phyloP scores from a whole-genome alignment of 1,140 invertebrate species.

The Rhopalosiphum padi region DNA sequence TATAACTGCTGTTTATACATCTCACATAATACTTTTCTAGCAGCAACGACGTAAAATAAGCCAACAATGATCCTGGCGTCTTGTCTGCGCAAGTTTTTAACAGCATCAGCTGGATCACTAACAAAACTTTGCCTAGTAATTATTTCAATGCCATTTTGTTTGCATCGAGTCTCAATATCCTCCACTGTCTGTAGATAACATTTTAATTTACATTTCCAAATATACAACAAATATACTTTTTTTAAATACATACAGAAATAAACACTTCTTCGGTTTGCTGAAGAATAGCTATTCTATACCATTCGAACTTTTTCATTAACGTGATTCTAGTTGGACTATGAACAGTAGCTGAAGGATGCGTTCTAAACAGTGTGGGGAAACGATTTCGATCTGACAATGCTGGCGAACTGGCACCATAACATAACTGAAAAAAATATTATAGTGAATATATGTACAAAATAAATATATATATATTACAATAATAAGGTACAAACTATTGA shows the following conservation, averaged over 20 bases:
- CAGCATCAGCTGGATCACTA: slow-evolving; percentile 94
- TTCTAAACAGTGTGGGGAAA: slow-evolving; percentile 97
- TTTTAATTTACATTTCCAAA: background rate
- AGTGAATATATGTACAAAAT: background rate
- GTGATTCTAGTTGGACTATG: slow-evolving; percentile 98
- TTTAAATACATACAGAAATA: slow-evolving; percentile 81
- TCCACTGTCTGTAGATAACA: slow-evolving; percentile 83
- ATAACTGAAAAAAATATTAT: slow-evolving; percentile 79
- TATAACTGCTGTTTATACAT: slow-evolving; percentile 94
- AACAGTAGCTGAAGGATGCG: slow-evolving; percentile 98
- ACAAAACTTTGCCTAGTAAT: slow-evolving; percentile 96
- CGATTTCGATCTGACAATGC: slow-evolving; percentile 96
- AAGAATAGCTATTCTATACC: slow-evolving; percentile 95
- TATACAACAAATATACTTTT: background rate
- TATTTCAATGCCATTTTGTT: slow-evolving; percentile 91
- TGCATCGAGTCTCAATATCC: slow-evolving; percentile 93
- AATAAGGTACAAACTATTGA: background rate
- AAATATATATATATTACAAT: background rate
- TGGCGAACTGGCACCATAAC: slow-evolving; percentile 97
- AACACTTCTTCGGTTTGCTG: slow-evolving; percentile 99
- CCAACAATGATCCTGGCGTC: slow-evolving; percentile 98
- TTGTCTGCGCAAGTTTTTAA: slow-evolving; percentile 89
- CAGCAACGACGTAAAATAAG: slow-evolving; percentile 97
- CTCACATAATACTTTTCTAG: slow-evolving; percentile 94
- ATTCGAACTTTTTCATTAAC: slow-evolving; percentile 95